Base-by-base conservation (phyloP, 2,888 invertebrate genomes). In the Andrena trimmerana region DNA sequence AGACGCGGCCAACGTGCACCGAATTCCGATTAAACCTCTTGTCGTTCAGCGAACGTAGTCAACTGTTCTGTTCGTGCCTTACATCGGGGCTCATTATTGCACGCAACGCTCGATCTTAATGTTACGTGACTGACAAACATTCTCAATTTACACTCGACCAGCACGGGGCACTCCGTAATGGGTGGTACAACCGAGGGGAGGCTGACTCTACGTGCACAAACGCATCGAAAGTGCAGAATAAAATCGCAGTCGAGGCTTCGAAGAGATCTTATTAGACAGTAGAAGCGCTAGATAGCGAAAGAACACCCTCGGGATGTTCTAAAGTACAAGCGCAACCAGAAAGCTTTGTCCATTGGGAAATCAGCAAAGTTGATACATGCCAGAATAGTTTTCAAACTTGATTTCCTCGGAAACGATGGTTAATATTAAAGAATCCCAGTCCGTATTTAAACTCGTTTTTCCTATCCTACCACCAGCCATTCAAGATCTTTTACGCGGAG, bases 1-100 rank as follows among this genome's bases (percentile, higher is more conserved):
- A 29, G 16, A 16, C 36, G 29, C 27, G 42, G n/a, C n/a, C 66
- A 5, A 50, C 66, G 66, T 27, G 66, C n/a, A 48, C 13, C 24
- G 66, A 66, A 66, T 66, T 1, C 50, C 27, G 48, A 66, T 20
- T 24, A 16, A 48, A 29, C 16, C 27, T 50, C 27, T 50, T 66
- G 66, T 50, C 42, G 66, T 29, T 29, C 66, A 33, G 20, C n/a
- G 20, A 24, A 42, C 42, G 16, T 31, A 48, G 29, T 31, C 33
- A 16, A n/a, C 20, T 42, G 65, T 36, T 48, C 20, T 8, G 16
- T 50, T 48, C 66, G 36, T 48, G 66, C 27, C 66, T 48, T 16
- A 36, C 48, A 48, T 36, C 24, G 66, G 27, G 6, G 36, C 62
- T 62, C 62, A 36, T 62, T 62, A 62, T 62, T 33, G 62, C 33